A percentile compares a stretch with the other conserved stretches of the same genome.
Conservation (phyloP, 2,113 vertebrate genomes). For the Gobiocypris rarus region DNA sequence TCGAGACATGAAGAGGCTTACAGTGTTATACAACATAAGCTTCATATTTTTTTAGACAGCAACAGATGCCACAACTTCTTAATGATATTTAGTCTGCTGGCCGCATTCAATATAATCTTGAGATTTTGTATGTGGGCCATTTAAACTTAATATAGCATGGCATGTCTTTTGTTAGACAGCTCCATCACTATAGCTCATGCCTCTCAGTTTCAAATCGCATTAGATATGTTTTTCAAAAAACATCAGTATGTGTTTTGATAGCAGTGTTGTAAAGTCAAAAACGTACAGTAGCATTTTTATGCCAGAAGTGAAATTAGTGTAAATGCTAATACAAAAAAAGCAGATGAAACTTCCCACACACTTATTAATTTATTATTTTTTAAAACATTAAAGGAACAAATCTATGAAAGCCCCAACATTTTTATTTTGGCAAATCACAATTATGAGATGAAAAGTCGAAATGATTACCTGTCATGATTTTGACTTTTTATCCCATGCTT, state of each 20-base stretch:
- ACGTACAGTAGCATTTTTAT: background rate
- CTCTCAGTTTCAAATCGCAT: background rate
- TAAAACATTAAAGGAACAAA: background rate
- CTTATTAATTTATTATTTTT: background rate
- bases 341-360: background rate
- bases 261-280: background rate
- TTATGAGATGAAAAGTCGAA: no score
- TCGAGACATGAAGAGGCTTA: conserved; percentile 10
- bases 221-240: background rate
- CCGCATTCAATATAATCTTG: conserved; percentile 13
- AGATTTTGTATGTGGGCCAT: conserved; percentile 6
- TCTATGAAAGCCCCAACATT: no score
- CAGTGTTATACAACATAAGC: background rate
- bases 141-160: conserved; percentile 18
- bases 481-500: no score
- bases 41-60: conserved; percentile 12
- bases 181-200: background rate
- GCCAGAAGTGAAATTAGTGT: background rate
- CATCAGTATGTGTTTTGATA: background rate
- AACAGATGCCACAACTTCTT: conserved; percentile 21
- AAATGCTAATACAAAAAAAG: background rate
- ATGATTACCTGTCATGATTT: no score
- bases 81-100: conserved; percentile 12
- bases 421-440: no score
- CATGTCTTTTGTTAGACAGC: background rate